Conservation (phyloP, 92 coral and sea anemone species). For the Heteractis magnifica region DNA sequence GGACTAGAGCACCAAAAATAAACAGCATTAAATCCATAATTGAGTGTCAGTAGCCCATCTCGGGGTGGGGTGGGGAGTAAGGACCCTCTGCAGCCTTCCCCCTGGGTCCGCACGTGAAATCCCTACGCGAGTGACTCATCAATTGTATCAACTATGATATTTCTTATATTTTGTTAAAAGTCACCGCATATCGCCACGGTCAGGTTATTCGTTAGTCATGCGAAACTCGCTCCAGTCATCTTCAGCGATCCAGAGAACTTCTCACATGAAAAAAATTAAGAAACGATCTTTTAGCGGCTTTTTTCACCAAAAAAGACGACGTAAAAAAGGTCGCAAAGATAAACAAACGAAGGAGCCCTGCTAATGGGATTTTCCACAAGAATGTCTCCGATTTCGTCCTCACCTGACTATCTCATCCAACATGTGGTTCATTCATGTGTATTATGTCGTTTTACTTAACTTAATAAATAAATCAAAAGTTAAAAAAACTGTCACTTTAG, state of each 20-base stretch:
- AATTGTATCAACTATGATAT: too few relatives aligned
- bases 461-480: slow-evolving; percentile 28
- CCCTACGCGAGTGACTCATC: too few relatives aligned
- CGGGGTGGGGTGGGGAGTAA: too few relatives aligned
- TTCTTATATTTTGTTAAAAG: too few relatives aligned
- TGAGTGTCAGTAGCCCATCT: too few relatives aligned
- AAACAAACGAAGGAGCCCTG: not conserved
- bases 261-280: not conserved
- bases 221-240: not conserved
- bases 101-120: too few relatives aligned
- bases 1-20: too few relatives aligned
- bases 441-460: not conserved
- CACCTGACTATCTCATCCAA: slow-evolving; percentile 1
- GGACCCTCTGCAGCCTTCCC: too few relatives aligned
- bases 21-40: too few relatives aligned
- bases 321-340: not conserved
- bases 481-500: not conserved
- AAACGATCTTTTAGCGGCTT: not conserved
- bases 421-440: slow-evolving; percentile 42
- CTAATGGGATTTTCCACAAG: not conserved
- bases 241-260: not conserved
- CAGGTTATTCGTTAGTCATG: too few relatives aligned
- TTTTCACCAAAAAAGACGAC: not conserved
- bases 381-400: not conserved
- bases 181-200: too few relatives aligned